Evolutionary conservation across 2,113 vertebrate genomes (phyloP), one percentile per base, ranked within the genome.

Genomic region (Micromys minutus): DNA sequence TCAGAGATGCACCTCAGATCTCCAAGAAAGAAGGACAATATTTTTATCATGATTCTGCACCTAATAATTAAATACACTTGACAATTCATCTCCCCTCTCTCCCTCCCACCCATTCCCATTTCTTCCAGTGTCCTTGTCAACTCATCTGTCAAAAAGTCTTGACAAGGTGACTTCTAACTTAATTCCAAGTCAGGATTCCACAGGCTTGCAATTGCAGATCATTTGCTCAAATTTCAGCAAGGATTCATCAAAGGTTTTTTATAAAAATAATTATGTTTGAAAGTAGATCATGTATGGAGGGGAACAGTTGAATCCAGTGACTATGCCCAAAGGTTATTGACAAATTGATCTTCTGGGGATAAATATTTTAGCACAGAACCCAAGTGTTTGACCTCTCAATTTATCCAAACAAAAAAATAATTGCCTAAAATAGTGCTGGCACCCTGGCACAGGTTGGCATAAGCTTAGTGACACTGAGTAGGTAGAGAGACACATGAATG

Each of bases 101-200:
- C 34, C 15, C 24, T 45, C 80, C 24, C 3, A n/a, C 22, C 61
- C 3, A 63, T 39, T 11, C 39, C 50, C n/a, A 39, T 91, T 12
- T 39, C n/a, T 24, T 34, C 39, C 47, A 69, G 3, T 71, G 26
- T 75, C 57, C 34, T n/a, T 55, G 34, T 17, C 34, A 89, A 89
- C 26, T 29, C 34, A 55, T 39, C 21, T 71, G 47, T 29, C 47
- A 89, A 86, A 34, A 52, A 19, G 52, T 8, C 71, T 90, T 94
- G 36, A 55, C 29, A 87, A 55, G 72, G 85, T 7, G 34, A 87
- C 4, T 65, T 74, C 74, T 69, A 76, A 77, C 47, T 83, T 95
- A 72, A 87, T n/a, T 72, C 65, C 47, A 61, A 74, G 69, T 34
- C 50, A 69, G 86, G 31, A 96, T 74, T 85, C 77, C n/a, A 89